Conservation (phyloP, 2,888 invertebrate species). For the Pheosia gnoma region DNA sequence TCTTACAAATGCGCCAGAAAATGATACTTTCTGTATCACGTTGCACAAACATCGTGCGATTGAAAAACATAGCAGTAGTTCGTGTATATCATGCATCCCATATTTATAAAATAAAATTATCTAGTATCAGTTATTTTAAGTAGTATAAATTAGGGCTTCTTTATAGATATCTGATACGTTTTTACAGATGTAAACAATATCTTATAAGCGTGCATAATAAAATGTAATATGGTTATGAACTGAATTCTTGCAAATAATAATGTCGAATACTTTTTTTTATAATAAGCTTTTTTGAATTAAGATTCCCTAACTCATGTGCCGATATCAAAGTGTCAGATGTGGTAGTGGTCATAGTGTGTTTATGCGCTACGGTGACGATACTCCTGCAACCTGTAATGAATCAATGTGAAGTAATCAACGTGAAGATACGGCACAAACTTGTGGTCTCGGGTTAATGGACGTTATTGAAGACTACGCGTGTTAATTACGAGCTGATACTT, state of each 20-base stretch:
- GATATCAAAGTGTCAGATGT: conserved; percentile 41
- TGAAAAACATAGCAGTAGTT: conserved; percentile 48
- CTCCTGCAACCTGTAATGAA: conserved; percentile 75
- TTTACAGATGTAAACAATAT: conserved; percentile 1
- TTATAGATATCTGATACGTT: conserved; percentile 7
- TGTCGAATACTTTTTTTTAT: background rate
- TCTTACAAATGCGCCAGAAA: conserved; percentile 54
- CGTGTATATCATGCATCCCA: conserved; percentile 55
- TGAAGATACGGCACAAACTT: conserved; percentile 73
- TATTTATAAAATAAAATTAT: conserved; percentile 9
- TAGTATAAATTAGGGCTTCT: background rate
- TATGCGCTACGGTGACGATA: conserved; percentile 54
- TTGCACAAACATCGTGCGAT: conserved; percentile 68
- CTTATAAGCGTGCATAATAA: conserved; percentile 5
- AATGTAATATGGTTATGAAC: background rate
- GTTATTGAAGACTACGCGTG: conserved; percentile 74
- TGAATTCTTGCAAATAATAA: background rate
- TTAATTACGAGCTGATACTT: conserved; percentile 75
- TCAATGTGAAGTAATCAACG: conserved; percentile 61
- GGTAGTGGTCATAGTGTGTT: conserved; percentile 38
- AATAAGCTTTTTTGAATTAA: background rate
- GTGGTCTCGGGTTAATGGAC: conserved; percentile 83
- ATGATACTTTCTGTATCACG: conserved; percentile 42
- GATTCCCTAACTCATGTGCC: conserved; percentile 12
- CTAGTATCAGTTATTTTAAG: background rate